Conservation (phyloP, 2,113 vertebrate species). For the Melanerpes formicivorus region DNA sequence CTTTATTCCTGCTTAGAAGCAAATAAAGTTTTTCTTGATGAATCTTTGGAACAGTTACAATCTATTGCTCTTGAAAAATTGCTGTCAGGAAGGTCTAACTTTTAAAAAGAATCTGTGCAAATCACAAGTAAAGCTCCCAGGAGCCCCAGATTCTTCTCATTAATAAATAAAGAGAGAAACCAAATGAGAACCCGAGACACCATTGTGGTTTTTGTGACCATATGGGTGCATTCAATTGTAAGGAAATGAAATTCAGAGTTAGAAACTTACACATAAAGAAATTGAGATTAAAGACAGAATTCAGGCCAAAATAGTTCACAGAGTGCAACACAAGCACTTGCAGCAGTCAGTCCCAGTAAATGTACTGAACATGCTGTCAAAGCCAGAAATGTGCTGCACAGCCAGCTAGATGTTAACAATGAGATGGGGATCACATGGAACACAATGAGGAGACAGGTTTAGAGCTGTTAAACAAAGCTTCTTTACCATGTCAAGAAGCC, state of each 20-base stretch:
- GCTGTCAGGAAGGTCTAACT: background rate
- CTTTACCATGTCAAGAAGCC: background rate
- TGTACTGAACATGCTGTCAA: background rate
- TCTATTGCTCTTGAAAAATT: background rate
- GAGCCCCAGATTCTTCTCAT: background rate
- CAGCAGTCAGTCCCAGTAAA: background rate
- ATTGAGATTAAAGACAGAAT: background rate
- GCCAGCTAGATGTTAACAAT: background rate
- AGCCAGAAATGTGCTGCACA: background rate
- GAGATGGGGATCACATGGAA: background rate
- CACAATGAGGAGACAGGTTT: background rate
- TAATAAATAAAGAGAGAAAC: background rate
- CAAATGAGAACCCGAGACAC: background rate
- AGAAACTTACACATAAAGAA: background rate
- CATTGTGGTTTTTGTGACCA: background rate
- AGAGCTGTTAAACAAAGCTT: background rate
- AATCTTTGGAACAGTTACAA: background rate
- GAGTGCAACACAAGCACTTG: background rate
- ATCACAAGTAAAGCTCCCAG: background rate
- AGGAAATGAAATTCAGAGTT: background rate
- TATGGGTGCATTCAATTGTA: background rate
- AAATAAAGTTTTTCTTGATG: background rate
- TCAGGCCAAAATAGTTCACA: background rate
- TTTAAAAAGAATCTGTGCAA: background rate
- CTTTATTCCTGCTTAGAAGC: background rate